phyloP scores from a whole-genome alignment of 92 coral and sea anemone genomes.

The Actinostola sp. region DNA sequence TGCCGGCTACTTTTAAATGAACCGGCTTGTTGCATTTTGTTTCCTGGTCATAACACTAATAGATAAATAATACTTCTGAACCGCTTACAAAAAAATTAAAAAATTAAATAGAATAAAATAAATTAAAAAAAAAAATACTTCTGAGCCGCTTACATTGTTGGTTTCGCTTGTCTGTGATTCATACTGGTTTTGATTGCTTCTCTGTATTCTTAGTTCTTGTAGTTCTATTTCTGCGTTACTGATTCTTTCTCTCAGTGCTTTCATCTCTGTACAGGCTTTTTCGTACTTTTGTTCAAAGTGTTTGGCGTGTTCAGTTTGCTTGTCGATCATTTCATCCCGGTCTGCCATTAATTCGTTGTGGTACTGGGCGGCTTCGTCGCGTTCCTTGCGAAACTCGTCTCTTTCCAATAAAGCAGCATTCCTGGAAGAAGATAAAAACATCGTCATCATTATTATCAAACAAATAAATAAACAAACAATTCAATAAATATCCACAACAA shows the following conservation, averaged over 20 bases:
- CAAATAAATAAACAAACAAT: no score
- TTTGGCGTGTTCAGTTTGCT: constrained; percentile 70
- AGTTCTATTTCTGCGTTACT: constrained; percentile 43
- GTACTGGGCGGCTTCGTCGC: constrained; percentile 63
- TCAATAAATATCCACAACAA: no score
- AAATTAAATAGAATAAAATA: no score
- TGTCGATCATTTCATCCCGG: constrained; percentile 67
- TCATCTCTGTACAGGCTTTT: constrained; percentile 66
- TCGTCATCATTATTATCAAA: not conserved
- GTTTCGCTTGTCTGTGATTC: constrained; percentile 12
- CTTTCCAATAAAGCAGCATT: constrained; percentile 80
- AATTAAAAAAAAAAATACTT: no score
- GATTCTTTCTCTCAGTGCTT: constrained; percentile 55
- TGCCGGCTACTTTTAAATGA: no score
- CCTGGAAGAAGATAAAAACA: constrained; percentile 12
- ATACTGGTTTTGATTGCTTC: constrained; percentile 28
- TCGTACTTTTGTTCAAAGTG: constrained; percentile 76
- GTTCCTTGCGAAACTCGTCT: constrained; percentile 73
- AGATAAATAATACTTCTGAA: no score
- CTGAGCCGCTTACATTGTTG: not conserved
- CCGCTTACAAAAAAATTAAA: no score
- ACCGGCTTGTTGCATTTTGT: no score
- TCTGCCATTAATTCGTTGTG: constrained; percentile 60
- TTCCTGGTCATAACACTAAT: no score
- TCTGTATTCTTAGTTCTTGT: constrained; percentile 54